These are phyloP conservation scores for Protobothrops flavoviridis DNA, from an alignment of 2,113 vertebrate genomes.

Conservation along the genomic window DNA sequence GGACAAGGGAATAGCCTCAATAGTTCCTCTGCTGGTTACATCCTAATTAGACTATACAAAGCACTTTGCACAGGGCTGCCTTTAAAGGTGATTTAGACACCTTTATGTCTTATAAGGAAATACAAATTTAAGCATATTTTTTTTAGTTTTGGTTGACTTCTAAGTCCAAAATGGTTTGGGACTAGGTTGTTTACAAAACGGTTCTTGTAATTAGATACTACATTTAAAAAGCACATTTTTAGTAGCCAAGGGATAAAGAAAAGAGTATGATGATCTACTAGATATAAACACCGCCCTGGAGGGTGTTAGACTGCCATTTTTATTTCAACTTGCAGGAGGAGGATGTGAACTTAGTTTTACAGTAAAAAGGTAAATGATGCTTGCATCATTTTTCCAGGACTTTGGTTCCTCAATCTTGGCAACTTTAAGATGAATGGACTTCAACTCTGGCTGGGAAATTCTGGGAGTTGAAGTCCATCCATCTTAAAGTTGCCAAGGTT, in stretches of 20 bases:
- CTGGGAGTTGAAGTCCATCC: neutral
- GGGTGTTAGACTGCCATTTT: neutral
- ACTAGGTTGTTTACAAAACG: neutral
- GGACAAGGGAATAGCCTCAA: neutral
- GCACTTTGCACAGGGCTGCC: neutral
- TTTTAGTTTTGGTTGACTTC: neutral
- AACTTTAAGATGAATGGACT: neutral
- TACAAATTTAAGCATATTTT: neutral
- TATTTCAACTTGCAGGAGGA: neutral
- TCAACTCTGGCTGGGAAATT: neutral
- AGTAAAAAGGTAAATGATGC: neutral
- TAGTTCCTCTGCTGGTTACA: neutral
- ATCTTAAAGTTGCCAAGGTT: neutral
- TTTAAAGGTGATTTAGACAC: neutral
- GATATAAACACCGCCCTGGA: neutral
- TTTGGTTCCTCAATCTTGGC: neutral
- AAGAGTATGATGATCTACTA: neutral
- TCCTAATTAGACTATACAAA: neutral
- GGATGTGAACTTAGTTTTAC: neutral
- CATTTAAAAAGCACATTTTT: neutral
- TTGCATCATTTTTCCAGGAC: neutral
- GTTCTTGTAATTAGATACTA: neutral
- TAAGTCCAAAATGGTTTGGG: neutral
- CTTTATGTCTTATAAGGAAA: neutral
- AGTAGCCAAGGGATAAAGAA: neutral